phyloP scores from a whole-genome alignment of 2,888 invertebrate species.

The Agrotis clavis region DNA sequence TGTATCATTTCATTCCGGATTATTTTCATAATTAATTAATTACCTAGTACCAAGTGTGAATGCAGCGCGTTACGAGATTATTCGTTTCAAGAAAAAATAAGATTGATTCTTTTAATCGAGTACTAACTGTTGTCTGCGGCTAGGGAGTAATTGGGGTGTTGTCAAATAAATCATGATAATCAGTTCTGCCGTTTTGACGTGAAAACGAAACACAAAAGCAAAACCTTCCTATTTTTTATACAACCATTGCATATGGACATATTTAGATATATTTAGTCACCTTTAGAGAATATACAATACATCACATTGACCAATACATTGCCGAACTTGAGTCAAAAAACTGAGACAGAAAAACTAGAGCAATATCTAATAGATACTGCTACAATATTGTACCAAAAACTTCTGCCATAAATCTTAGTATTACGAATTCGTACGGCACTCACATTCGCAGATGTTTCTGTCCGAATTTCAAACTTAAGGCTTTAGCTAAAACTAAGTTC shows the following conservation, averaged over 20 bases:
- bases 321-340: not conserved
- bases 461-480: slow-evolving; percentile 17
- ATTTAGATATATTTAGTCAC: not conserved
- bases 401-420: not conserved
- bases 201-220: too few species aligned
- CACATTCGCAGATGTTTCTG: slow-evolving; percentile 16
- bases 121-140: too few species aligned
- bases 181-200: too few species aligned
- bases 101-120: too few species aligned
- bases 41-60: too few species aligned
- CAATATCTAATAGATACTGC: not conserved
- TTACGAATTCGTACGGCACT: not conserved
- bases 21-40: not conserved
- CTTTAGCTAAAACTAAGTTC: slow-evolving; percentile 29
- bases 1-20: not conserved
- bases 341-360: slow-evolving; percentile 9
- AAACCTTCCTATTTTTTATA: too few species aligned
- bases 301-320: not conserved
- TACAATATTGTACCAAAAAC: slow-evolving; percentile 3
- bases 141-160: too few species aligned
- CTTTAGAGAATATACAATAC: not conserved
- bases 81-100: too few species aligned
- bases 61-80: too few species aligned
- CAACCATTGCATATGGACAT: too few species aligned
- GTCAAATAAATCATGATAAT: too few species aligned